Percentiles rank a stretch among this genome's conserved stretches.
Conservation (phyloP, 2,888 invertebrate genomes). For the Tuta absoluta region DNA sequence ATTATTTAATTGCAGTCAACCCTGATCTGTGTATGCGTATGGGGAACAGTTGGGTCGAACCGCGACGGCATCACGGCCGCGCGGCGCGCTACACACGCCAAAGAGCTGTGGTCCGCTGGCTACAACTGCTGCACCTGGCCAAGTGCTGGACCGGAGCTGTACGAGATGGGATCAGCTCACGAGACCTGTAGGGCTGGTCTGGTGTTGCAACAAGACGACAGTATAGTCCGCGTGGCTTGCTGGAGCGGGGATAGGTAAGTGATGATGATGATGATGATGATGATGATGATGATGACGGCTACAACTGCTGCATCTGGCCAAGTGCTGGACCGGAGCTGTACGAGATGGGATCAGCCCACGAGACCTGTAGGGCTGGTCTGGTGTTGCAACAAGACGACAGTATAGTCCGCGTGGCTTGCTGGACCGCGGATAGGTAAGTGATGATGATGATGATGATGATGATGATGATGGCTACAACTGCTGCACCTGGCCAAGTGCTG, state of each 20-base stretch:
- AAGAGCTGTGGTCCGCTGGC: constrained; percentile 86
- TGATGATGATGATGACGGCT: no score
- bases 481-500: no score
- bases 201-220: constrained; percentile 50
- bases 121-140: constrained; percentile 40
- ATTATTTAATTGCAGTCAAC: constrained; percentile 47
- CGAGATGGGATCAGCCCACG: no score
- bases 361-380: no score
- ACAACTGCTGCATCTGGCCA: no score
- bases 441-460: no score
- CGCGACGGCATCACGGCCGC: constrained; percentile 51
- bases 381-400: no score
- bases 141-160: constrained; percentile 36
- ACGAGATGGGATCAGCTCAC: constrained; percentile 39
- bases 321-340: no score
- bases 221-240: constrained; percentile 46
- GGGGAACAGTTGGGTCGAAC: constrained; percentile 52
- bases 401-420: no score
- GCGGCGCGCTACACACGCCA: constrained; percentile 51
- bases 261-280: no score
- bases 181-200: constrained; percentile 47
- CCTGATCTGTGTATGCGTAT: constrained; percentile 58
- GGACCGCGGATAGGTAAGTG: no score
- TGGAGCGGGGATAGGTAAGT: constrained; percentile 41
- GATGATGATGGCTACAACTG: no score